These are phyloP conservation scores for Rhopalosiphum nymphaeae DNA, from an alignment of 2,888 invertebrate species.

Conservation along the genomic window DNA sequence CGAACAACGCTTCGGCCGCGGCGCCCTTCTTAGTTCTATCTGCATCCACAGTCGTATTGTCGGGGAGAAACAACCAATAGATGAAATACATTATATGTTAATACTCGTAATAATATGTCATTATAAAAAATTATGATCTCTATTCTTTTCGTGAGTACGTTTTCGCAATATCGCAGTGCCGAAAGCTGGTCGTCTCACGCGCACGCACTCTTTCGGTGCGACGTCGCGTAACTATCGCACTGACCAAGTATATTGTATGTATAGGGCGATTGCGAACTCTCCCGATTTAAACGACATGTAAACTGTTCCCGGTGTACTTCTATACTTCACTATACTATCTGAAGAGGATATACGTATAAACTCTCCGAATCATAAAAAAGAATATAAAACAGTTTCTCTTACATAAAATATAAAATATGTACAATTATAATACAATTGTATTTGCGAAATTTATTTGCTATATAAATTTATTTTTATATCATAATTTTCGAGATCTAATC, in stretches of 20 bases:
- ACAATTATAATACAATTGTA: neutral
- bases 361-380: neutral
- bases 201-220: neutral
- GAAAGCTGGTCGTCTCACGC: neutral
- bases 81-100: neutral
- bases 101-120: neutral
- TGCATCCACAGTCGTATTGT: neutral
- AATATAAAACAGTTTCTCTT: neutral
- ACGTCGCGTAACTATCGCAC: neutral
- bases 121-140: neutral
- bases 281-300: neutral
- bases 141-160: neutral
- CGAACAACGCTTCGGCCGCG: neutral
- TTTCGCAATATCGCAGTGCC: neutral
- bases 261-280: neutral
- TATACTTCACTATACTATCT: neutral
- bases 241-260: no score
- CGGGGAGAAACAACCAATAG: neutral
- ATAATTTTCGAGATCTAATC: neutral
- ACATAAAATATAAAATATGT: neutral
- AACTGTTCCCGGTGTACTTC: neutral
- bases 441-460: no score
- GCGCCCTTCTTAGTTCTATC: neutral
- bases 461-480: neutral
- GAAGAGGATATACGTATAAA: neutral